Conservation (phyloP, 2,888 invertebrate species). For the Tetragonisca angustula region DNA sequence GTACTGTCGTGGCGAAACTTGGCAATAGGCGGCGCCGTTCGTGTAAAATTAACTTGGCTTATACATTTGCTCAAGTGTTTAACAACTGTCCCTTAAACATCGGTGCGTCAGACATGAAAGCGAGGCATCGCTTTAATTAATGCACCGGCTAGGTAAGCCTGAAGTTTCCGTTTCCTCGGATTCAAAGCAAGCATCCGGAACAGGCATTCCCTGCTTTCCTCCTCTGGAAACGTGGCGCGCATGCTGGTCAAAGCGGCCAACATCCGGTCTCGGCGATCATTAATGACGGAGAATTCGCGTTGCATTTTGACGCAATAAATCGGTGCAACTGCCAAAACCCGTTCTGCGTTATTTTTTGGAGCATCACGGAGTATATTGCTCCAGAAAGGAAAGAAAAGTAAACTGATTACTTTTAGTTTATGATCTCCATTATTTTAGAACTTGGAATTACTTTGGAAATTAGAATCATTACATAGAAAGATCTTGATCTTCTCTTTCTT, state of each 20-base stretch:
- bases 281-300: not conserved
- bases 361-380: too few relatives aligned
- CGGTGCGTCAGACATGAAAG: not conserved
- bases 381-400: too few relatives aligned
- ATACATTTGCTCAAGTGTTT: not conserved
- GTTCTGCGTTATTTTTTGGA: too few relatives aligned
- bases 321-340: too few relatives aligned
- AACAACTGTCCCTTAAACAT: not conserved
- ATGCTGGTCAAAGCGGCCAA: conserved; percentile 1
- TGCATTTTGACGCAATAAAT: too few relatives aligned
- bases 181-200: not conserved
- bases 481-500: too few relatives aligned
- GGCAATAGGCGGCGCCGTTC: not conserved
- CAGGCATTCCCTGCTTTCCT: not conserved
- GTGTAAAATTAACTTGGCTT: conserved; percentile 5
- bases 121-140: conserved; percentile 13
- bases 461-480: too few relatives aligned
- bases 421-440: too few relatives aligned
- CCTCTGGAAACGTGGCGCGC: not conserved
- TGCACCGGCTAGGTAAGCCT: not conserved
- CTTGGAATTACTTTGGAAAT: too few relatives aligned
- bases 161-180: conserved; percentile 23
- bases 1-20: not conserved
- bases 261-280: not conserved
- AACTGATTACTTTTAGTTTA: too few relatives aligned